Base-by-base conservation (phyloP, 1,140 invertebrate species). In the Ostrea denselamellosa region DNA sequence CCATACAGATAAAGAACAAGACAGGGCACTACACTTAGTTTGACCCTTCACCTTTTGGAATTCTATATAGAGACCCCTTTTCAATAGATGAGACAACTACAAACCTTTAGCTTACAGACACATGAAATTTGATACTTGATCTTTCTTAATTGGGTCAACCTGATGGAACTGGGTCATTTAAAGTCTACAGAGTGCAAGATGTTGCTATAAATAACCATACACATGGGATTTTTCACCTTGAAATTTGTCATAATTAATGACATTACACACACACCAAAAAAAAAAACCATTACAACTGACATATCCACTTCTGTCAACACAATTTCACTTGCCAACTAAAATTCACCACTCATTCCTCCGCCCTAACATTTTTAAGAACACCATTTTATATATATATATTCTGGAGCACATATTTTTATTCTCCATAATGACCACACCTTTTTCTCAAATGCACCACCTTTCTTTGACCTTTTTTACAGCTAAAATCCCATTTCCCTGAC, bases 211-310 rank as follows among this genome's bases (percentile, higher is more conserved):
- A 62, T 62, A 17, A 19, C 5, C 34, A 44, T 44, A 44, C 5
- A 44, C 34, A 44, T 44, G 34, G 34, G 34, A 44, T 44, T 44
- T 44, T 44, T 44, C 56, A 62, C 56, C 56, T 62, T 62, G 56
- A 62, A 62, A n/a, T 62, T 62, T 62, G 56, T 62, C n/a, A 17
- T 62, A 62, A 62, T 62, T 62, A 62, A 62, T 62, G 56, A 62
- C 56, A n/a, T 19, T 62, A 62, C 56, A 62, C n/a, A 17, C n/a
- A n/a, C n/a, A n/a, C n/a, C n/a, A n/a, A n/a, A n/a, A n/a, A n/a
- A n/a, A 44, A 62, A 17, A 7, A 5, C 56, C 56, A n/a, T 62
- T 62, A n/a, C 56, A 17, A 62, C 12, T 19, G 19, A 62, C 56
- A 62, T 7, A 62, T 19, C n/a, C n/a, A 17, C n/a, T 62, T 12